phyloP scores from a whole-genome alignment of 1,140 invertebrate genomes.

The Eubasilissa regina region DNA sequence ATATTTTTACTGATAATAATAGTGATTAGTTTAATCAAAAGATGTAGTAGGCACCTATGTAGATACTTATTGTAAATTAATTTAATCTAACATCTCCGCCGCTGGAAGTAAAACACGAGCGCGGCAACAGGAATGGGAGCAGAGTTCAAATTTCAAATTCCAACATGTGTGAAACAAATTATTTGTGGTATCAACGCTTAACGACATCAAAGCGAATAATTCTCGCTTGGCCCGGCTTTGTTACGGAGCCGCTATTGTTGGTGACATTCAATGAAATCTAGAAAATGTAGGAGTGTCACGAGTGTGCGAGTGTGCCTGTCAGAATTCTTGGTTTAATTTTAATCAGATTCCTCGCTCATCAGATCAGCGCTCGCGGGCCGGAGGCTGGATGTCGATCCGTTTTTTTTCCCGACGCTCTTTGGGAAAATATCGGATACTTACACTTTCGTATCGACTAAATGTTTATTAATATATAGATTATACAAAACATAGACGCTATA shows the following conservation, averaged over 20 bases:
- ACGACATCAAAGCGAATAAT: slow-evolving; percentile 10
- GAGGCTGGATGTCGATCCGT: no score
- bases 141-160: not conserved
- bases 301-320: not conserved
- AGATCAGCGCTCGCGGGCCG: not conserved
- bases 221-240: slow-evolving; percentile 5
- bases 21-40: not conserved
- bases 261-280: slow-evolving; percentile 3
- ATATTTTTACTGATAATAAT: not conserved
- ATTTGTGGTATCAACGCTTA: slow-evolving; percentile 17
- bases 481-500: no score
- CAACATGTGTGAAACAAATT: slow-evolving; percentile 19
- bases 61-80: no score
- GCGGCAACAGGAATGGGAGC: not conserved
- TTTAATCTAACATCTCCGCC: no score
- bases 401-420: no score
- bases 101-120: no score
- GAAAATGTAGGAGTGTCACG: slow-evolving; percentile 8
- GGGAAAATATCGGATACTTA: no score
- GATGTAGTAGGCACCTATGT: no score
- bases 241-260: not conserved
- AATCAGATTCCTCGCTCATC: not conserved
- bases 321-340: slow-evolving; percentile 14
- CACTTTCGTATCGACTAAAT: no score
- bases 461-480: no score